Conservation (phyloP, 2,888 invertebrate species). For the Helobdella robusta region DNA sequence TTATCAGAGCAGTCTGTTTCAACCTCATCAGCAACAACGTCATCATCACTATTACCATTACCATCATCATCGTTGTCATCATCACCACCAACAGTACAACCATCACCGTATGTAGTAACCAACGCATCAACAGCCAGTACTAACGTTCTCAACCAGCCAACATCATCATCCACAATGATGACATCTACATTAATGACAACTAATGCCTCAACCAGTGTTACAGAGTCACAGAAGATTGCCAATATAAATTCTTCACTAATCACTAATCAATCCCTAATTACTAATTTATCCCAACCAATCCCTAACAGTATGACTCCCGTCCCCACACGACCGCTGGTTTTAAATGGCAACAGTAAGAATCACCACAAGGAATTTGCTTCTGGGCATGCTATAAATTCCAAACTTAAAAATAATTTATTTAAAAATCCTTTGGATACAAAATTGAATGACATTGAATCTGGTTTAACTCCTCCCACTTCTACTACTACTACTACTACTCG, state of each 20-base stretch:
- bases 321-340: background rate
- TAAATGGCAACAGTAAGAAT: slow-evolving; percentile 1
- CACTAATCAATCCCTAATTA: too few relatives aligned
- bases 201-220: background rate
- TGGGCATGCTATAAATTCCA: background rate
- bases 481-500: background rate
- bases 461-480: too few relatives aligned
- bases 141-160: background rate
- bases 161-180: background rate
- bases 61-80: background rate
- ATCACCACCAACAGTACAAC: background rate
- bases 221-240: too few relatives aligned
- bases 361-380: slow-evolving; percentile 8
- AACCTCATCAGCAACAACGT: background rate
- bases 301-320: too few relatives aligned
- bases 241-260: too few relatives aligned
- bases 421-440: slow-evolving; percentile 13
- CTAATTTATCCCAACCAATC: too few relatives aligned
- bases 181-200: background rate
- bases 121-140: background rate
- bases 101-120: background rate
- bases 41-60: slow-evolving; percentile 6
- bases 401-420: background rate
- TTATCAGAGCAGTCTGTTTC: background rate
- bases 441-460: too few relatives aligned